Conservation (phyloP, 1,140 invertebrate genomes). For the Hylaeus volcanicus region DNA sequence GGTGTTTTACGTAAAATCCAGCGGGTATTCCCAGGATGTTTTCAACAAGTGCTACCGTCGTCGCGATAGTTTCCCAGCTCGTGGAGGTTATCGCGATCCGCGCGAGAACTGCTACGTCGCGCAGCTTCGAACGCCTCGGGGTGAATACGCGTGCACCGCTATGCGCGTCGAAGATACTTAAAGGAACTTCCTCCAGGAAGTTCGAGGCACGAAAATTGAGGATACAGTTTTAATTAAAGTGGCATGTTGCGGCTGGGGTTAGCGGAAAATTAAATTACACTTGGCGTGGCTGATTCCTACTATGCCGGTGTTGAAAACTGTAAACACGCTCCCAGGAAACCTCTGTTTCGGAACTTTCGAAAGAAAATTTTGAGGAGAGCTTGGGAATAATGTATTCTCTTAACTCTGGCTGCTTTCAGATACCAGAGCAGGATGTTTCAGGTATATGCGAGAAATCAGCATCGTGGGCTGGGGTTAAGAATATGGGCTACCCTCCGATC, state of each 20-base stretch:
- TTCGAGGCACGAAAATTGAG: conserved; percentile 22
- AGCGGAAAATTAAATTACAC: conserved; percentile 18
- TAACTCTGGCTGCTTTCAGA: no score
- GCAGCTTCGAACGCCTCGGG: neutral
- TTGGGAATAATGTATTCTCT: neutral
- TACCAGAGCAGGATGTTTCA: no score
- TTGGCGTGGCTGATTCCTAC: conserved; percentile 6
- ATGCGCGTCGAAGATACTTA: neutral
- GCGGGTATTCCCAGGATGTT: neutral
- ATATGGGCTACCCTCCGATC: no score
- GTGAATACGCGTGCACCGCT: neutral
- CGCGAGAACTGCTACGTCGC: neutral
- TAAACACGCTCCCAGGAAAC: no score
- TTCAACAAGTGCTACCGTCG: conserved; percentile 17
- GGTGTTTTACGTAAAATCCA: conserved; percentile 9
- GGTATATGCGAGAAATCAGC: no score
- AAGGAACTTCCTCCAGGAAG: neutral
- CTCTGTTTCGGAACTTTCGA: no score
- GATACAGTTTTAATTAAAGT: conserved; percentile 30
- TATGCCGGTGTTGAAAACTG: neutral
- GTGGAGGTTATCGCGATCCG: conserved; percentile 3
- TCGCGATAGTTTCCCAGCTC: conserved; percentile 26
- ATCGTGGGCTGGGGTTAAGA: no score
- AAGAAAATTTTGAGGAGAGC: no score
- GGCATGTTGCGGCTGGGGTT: no score